Percentiles rank a stretch among this genome's conserved stretches.
Conservation (phyloP, 2,888 invertebrate genomes). For the Eristalis tenax region DNA sequence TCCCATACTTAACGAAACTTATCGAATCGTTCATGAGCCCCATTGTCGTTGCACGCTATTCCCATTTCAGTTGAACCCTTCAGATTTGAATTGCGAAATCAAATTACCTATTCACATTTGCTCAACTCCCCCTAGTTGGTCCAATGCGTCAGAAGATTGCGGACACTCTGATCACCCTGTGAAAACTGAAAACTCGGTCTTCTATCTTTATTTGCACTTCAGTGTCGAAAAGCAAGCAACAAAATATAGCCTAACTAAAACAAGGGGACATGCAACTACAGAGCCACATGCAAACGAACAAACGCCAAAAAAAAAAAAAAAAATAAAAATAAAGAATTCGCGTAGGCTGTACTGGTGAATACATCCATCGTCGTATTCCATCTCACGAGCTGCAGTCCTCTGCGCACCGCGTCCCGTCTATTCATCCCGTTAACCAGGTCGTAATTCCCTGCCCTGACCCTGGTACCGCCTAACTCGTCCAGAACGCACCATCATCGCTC, state of each 20-base stretch:
- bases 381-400: constrained; percentile 14
- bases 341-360: constrained; percentile 44
- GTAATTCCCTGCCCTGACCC: constrained; percentile 39
- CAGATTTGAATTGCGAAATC: too few species aligned
- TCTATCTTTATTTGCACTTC: background rate
- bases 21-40: too few species aligned
- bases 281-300: background rate
- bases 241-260: background rate
- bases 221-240: background rate
- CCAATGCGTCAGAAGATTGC: background rate
- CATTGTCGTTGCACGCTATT: background rate
- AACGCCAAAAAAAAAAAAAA: constrained; percentile 3
- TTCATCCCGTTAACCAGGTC: constrained; percentile 60
- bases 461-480: constrained; percentile 1
- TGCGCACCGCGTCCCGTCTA: constrained; percentile 19
- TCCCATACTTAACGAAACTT: too few species aligned
- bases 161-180: constrained; percentile 18
- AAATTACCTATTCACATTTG: too few species aligned
- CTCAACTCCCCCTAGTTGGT: background rate
- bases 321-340: constrained; percentile 17
- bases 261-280: background rate
- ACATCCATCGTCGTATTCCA: constrained; percentile 48
- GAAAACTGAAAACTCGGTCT: background rate
- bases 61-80: too few species aligned
- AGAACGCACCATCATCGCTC: background rate